A percentile compares a stretch with the other conserved stretches of the same genome.
Evolutionary conservation across 1,140 invertebrate genomes (phyloP).

Genomic region (Zaprionus inermis): DNA sequence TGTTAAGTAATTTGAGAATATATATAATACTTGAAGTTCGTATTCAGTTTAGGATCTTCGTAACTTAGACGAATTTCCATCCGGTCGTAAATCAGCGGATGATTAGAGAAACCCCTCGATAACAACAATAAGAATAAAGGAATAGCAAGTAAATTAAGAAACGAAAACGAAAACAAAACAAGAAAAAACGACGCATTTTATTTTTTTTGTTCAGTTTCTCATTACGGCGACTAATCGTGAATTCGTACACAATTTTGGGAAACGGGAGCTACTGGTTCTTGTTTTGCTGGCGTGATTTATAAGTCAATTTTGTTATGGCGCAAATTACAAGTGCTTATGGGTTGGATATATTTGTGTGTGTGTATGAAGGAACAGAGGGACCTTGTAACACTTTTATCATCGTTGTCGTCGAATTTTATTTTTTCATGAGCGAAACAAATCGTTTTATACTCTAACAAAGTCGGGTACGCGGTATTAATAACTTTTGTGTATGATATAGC

Average conservation of each 20-base stretch:
- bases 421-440: constrained; percentile 23
- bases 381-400: constrained; percentile 55
- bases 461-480: constrained; percentile 2
- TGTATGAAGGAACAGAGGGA: constrained; percentile 1
- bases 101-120: constrained; percentile 7
- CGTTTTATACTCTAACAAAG: constrained; percentile 26
- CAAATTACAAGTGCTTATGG: constrained; percentile 32
- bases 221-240: constrained; percentile 51
- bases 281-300: constrained; percentile 5
- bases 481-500: not conserved
- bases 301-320: constrained; percentile 37
- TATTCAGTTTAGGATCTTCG: constrained; percentile 1
- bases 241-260: constrained; percentile 53
- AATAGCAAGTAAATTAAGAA: not conserved
- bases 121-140: not conserved
- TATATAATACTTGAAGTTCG: not conserved
- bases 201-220: constrained; percentile 17
- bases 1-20: constrained; percentile 10
- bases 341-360: constrained; percentile 10
- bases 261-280: constrained; percentile 47
- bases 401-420: constrained; percentile 25
- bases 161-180: not conserved
- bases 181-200: constrained; percentile 38
- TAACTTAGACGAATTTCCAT: not conserved
- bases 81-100: constrained; percentile 9